Conservation (phyloP, 1,140 invertebrate species). For the Calycopis cecrops region DNA sequence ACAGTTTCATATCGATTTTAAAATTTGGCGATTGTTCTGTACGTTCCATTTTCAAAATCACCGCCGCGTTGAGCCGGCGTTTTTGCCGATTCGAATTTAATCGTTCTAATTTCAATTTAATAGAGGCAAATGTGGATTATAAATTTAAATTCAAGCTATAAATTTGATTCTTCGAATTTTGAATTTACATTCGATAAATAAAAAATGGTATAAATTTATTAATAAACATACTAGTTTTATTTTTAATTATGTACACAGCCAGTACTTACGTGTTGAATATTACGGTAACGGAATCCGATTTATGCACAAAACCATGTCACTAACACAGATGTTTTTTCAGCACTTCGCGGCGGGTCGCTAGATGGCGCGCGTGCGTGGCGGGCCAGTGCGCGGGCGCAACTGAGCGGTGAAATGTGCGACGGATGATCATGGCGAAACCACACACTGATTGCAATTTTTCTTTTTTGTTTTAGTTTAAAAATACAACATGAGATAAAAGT, state of each 20-base stretch:
- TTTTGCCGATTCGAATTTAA: no score
- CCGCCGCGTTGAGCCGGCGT: no score
- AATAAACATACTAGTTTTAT: no score
- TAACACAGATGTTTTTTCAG: conserved; percentile 49
- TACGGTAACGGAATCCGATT: conserved; percentile 57
- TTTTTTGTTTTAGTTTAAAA: not conserved
- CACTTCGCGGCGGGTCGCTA: conserved; percentile 33
- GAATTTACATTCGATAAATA: conserved; percentile 4
- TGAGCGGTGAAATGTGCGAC: conserved; percentile 41
- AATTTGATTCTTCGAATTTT: no score
- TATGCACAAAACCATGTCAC: conserved; percentile 64
- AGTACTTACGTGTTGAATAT: conserved; percentile 56
- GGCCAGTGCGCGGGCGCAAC: conserved; percentile 42
- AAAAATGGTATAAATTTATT: no score
- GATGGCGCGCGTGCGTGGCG: conserved; percentile 30
- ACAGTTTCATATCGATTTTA: conserved; percentile 25
- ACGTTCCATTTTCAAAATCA: no score
- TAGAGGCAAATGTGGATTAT: no score
- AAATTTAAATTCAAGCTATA: no score
- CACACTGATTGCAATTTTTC: conserved; percentile 32
- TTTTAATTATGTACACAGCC: conserved; percentile 3
- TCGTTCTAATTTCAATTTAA: no score
- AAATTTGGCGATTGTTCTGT: no score
- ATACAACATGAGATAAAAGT: no score
- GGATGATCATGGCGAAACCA: conserved; percentile 28